Conservation (phyloP, 2,888 invertebrate species). For the Cecidostiba fungosa region DNA sequence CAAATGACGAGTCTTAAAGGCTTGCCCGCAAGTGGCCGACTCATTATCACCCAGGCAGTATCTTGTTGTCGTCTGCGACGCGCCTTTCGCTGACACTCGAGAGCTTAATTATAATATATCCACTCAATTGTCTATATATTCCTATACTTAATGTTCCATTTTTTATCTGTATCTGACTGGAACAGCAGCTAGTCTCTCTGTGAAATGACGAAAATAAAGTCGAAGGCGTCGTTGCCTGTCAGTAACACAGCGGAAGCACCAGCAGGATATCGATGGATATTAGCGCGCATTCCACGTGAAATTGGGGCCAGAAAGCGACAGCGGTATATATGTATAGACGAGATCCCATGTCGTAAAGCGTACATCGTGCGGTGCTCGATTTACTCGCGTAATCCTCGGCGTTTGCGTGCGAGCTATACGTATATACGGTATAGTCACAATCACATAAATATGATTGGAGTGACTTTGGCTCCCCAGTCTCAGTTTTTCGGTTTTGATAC, state of each 20-base stretch:
- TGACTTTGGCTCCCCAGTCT: not conserved
- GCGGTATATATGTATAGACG: not conserved
- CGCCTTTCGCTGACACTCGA: slow-evolving; percentile 69
- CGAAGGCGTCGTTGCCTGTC: not conserved
- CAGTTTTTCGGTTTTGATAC: slow-evolving; percentile 40
- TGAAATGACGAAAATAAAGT: too few relatives aligned
- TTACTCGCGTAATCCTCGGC: slow-evolving; percentile 75
- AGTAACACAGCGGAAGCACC: slow-evolving; percentile 29
- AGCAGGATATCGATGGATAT: slow-evolving; percentile 51
- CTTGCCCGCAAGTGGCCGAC: slow-evolving; percentile 79
- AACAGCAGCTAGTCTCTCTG: not conserved
- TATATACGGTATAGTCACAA: slow-evolving; percentile 45
- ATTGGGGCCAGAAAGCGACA: slow-evolving; percentile 49
- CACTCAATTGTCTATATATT: slow-evolving; percentile 64
- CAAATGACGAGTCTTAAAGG: slow-evolving; percentile 86
- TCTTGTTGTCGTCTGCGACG: slow-evolving; percentile 56
- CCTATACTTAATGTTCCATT: slow-evolving; percentile 42
- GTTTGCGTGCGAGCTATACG: slow-evolving; percentile 69
- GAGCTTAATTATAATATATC: slow-evolving; percentile 73
- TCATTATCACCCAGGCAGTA: slow-evolving; percentile 77
- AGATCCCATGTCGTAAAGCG: slow-evolving; percentile 65
- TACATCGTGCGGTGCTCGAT: slow-evolving; percentile 75
- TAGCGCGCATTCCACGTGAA: slow-evolving; percentile 62
- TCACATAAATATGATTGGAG: slow-evolving; percentile 79
- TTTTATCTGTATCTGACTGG: not conserved